Conservation (phyloP, 2,888 invertebrate genomes). For the Calameuta idolon region DNA sequence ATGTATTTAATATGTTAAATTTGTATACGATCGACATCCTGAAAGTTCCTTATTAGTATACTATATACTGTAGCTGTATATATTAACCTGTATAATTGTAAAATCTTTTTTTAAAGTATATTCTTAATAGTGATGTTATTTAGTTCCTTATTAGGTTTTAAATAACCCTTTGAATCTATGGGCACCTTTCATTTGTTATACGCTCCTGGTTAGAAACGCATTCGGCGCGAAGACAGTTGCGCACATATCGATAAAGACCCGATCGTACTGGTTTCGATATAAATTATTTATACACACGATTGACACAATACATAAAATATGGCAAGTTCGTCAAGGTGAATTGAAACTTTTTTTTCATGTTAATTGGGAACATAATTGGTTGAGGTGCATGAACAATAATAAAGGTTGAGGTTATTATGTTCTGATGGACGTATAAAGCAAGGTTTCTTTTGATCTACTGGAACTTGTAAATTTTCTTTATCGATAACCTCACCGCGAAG, state of each 20-base stretch:
- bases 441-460: background rate
- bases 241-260: background rate
- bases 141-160: background rate
- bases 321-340: slow-evolving; percentile 78
- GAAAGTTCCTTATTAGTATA: too few relatives aligned
- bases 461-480: background rate
- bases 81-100: background rate
- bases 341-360: slow-evolving; percentile 40
- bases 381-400: background rate
- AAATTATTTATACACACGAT: slow-evolving; percentile 17
- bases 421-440: background rate
- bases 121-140: background rate
- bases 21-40: too few relatives aligned
- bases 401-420: background rate
- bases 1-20: background rate
- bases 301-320: slow-evolving; percentile 66
- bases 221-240: background rate
- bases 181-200: background rate
- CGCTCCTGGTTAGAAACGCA: background rate
- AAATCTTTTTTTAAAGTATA: background rate
- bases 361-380: background rate
- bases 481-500: background rate
- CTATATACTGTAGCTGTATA: background rate
- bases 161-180: background rate
- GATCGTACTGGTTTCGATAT: background rate